Percentiles rank a stretch among this genome's conserved stretches.
Evolutionary conservation across 2,113 vertebrate genomes (phyloP).

Genomic region (Lagenorhynchus albirostris): DNA sequence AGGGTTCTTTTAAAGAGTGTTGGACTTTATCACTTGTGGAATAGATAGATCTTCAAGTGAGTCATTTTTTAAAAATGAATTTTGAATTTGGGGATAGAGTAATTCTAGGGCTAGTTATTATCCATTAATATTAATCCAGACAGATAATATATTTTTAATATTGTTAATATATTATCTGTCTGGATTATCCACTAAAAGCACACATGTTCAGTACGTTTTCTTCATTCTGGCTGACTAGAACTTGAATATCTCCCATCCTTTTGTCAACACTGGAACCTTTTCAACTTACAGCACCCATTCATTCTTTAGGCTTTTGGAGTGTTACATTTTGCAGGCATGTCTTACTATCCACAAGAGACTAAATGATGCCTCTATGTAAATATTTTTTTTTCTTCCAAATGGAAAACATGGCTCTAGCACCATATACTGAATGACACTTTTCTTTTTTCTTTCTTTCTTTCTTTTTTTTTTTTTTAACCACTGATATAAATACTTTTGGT

Average conservation of each 20-base stretch:
- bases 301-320: neutral
- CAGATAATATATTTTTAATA: too few relatives aligned
- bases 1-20: neutral
- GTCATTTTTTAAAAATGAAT: neutral
- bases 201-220: neutral
- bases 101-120: neutral
- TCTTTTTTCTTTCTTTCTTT: neutral
- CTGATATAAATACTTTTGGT: neutral
- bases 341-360: neutral
- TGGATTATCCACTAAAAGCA: neutral
- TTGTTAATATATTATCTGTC: neutral
- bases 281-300: fast-evolving
- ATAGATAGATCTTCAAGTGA: neutral
- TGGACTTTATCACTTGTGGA: neutral
- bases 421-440: neutral
- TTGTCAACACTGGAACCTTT: neutral
- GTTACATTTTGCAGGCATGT: neutral
- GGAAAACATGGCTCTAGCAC: neutral
- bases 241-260: neutral
- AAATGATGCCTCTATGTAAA: neutral
- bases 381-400: neutral
- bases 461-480: fast-evolving
- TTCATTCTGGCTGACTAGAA: neutral
- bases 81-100: neutral
- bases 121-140: too few relatives aligned